These are phyloP conservation scores for Rostratula benghalensis DNA, from an alignment of 2,113 vertebrate genomes.

Conservation along the genomic window DNA sequence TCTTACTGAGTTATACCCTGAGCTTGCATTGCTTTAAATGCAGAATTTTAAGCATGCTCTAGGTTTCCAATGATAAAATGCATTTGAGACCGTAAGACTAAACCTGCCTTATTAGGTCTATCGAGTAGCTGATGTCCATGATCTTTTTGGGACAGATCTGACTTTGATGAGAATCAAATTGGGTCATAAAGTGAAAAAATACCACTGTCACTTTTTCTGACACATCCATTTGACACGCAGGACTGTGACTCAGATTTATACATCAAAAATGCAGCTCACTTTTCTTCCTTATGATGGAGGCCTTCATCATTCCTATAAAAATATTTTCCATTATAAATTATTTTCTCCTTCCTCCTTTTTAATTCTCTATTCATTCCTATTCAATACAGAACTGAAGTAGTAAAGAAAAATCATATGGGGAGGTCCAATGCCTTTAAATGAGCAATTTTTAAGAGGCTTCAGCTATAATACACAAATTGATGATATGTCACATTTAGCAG, in stretches of 20 bases:
- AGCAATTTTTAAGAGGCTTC: slow-evolving; percentile 38
- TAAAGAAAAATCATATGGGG: slow-evolving; percentile 8
- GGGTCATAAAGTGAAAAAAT: slow-evolving; percentile 58
- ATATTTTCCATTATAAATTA: background rate
- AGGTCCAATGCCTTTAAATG: background rate
- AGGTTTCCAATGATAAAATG: background rate
- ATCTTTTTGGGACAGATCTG: slow-evolving; percentile 28
- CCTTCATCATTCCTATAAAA: slow-evolving; percentile 30
- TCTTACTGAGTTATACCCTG: background rate
- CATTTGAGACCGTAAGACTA: background rate
- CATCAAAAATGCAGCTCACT: slow-evolving; percentile 39
- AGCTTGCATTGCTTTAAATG: background rate
- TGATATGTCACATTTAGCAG: background rate
- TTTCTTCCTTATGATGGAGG: slow-evolving; percentile 18
- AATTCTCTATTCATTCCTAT: background rate
- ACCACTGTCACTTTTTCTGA: slow-evolving; percentile 61
- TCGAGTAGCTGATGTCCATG: background rate
- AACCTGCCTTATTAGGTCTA: slow-evolving; percentile 31
- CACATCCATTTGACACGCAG: slow-evolving; percentile 52
- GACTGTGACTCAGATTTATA: slow-evolving; percentile 37
- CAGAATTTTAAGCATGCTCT: background rate
- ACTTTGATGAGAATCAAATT: slow-evolving; percentile 47
- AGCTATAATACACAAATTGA: background rate
- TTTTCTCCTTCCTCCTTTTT: background rate
- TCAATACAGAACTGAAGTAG: background rate